Evolutionary conservation across 2,113 vertebrate genomes (phyloP).

Genomic region (Conger conger): DNA sequence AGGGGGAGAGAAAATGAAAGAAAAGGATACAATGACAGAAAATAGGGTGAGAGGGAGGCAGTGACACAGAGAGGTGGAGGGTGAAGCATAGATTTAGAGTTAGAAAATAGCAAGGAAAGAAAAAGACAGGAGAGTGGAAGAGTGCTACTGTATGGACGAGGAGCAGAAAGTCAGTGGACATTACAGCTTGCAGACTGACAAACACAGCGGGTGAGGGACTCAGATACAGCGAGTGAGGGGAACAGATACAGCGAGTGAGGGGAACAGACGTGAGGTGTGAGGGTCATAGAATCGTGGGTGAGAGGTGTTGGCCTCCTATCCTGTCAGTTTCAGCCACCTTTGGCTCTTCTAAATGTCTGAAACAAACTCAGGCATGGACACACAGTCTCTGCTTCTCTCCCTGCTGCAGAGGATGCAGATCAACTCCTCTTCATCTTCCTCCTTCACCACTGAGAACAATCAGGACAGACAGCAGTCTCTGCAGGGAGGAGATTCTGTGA

Average conservation of each 20-base stretch:
- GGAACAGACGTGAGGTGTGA: not conserved
- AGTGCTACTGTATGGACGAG: not conserved
- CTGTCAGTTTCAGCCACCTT: not conserved
- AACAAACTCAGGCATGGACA: slow-evolving; percentile 48
- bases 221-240: not conserved
- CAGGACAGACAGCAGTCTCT: not conserved
- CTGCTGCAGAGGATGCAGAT: slow-evolving; percentile 71
- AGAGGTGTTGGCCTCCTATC: not conserved
- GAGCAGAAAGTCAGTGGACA: not conserved
- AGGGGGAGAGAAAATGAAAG: not conserved
- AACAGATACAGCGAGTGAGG: not conserved
- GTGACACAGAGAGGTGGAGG: too few species aligned
- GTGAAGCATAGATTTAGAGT: not conserved
- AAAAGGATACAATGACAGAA: not conserved
- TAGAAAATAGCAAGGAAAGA: slow-evolving; percentile 18
- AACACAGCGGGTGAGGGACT: not conserved
- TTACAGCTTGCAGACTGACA: not conserved
- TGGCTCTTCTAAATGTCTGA: slow-evolving; percentile 61
- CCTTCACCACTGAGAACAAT: not conserved
- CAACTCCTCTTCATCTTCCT: slow-evolving; percentile 42
- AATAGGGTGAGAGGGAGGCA: not conserved
- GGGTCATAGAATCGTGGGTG: not conserved
- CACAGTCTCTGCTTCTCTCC: slow-evolving; percentile 66
- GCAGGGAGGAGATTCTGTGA: slow-evolving; percentile 11
- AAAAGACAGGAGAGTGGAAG: slow-evolving; percentile 23